Conservation (phyloP, 2,113 vertebrate species). For the Saguinus imperator region DNA sequence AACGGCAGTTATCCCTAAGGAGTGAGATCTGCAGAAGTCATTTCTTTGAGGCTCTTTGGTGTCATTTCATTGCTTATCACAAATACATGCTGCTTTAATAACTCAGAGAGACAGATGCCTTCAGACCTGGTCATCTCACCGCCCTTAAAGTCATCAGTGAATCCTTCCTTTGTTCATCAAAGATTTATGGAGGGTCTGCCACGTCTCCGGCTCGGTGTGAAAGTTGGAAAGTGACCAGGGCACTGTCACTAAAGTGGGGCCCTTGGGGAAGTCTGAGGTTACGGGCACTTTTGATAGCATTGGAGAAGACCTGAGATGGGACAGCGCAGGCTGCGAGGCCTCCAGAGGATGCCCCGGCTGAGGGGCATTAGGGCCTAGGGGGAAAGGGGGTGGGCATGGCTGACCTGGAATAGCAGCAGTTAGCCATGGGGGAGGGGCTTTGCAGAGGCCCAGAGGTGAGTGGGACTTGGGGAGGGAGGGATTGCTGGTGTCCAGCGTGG, state of each 20-base stretch:
- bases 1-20: neutral
- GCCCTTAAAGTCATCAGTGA: neutral
- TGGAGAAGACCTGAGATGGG: neutral
- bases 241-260: neutral
- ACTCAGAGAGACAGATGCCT: neutral
- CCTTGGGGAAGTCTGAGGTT: neutral
- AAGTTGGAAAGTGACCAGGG: neutral
- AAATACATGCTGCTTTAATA: neutral
- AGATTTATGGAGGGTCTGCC: neutral
- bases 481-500: neutral
- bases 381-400: neutral
- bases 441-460: neutral
- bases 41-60: neutral
- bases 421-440: neutral
- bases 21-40: neutral
- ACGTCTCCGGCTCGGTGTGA: neutral
- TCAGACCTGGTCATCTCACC: neutral
- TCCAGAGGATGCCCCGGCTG: neutral
- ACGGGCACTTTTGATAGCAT: neutral
- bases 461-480: no score
- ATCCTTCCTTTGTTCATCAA: neutral
- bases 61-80: neutral
- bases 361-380: neutral
- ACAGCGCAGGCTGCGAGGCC: neutral
- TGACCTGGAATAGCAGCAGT: neutral